phyloP scores from a whole-genome alignment of 53 echinoderm and acorn worm species.

The Pentamera pediparva region DNA sequence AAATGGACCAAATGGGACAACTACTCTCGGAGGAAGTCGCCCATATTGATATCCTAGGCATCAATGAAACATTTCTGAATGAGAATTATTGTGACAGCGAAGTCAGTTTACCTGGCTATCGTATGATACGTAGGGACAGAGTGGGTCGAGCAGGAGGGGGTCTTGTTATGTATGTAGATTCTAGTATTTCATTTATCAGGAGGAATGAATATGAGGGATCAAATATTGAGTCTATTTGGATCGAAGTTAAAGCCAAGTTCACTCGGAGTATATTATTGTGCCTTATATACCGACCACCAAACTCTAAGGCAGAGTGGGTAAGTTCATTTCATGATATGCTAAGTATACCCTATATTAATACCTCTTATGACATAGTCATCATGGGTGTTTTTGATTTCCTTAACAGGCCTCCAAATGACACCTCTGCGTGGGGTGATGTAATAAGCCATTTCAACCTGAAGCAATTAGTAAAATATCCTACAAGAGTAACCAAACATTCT shows the following conservation, averaged over 20 bases:
- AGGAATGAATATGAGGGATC: not conserved
- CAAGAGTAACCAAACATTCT: constrained; percentile 1
- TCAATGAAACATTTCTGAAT: constrained; percentile 11
- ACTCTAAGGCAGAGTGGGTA: constrained; percentile 10
- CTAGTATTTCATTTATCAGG: not conserved
- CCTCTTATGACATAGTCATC: not conserved
- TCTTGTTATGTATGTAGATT: not conserved
- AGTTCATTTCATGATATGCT: constrained; percentile 1
- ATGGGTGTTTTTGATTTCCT: not conserved
- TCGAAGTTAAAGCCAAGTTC: not conserved
- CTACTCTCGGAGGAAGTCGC: not conserved
- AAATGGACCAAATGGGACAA: constrained; percentile 3
- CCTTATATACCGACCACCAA: constrained; percentile 7
- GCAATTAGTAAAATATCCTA: not conserved
- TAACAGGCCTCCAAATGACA: not conserved
- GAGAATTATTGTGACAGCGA: not conserved
- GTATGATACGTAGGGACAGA: not conserved
- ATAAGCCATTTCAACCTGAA: not conserved
- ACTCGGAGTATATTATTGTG: not conserved
- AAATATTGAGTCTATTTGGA: constrained; percentile 6
- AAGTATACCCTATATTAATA: not conserved
- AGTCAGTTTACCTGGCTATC: not conserved
- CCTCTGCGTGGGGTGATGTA: not conserved
- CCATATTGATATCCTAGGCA: not conserved
- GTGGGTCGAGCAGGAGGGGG: not conserved